Base-by-base conservation (phyloP, 2,113 vertebrate genomes). In the Nanorana parkeri region DNA sequence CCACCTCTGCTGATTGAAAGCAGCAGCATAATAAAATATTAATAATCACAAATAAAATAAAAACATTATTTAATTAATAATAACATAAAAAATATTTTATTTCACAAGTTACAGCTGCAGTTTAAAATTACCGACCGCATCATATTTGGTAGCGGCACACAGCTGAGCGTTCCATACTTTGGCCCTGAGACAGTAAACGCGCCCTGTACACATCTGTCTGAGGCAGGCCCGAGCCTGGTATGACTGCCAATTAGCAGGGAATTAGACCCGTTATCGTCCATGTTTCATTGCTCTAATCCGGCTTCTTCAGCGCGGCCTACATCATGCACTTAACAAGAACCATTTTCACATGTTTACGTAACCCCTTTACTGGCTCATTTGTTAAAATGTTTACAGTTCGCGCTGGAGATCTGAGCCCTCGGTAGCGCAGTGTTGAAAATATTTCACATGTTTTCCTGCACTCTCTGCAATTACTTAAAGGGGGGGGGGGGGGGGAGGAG, bases 391-490 rank as follows among this genome's bases (percentile, higher is more conserved):
- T 68, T 80, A 80, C 66, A 69, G 66, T 69, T 68, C 47, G 20
- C 36, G 60, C 54, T 36, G 29, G 67, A 69, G 78, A 80, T 80
- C 78, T 80, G 55, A 80, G 78, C 52, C 68, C 54, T 55, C 78
- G 61, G 78, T 80, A 80, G 78, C 78, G 60, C 65, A 60, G 78
- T 61, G 66, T 69, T 80, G 54, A 80, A 80, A 80, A 61, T 60
- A 60, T 60, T 68, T 80, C 67, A 80, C 78, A 69, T 69, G 78
- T 80, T 69, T 69, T 69, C 65, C 32, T 80, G 47, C 67, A 23
- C 55, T 60, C 56, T 69, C 78, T 58, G 78, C 67, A 80, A 80
- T 80, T 69, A 80, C 67, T 60, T 19, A 17, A 47, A 56, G 29
- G 54, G 11, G 17, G 4, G 7, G 26, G 51, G 29, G 52, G 52